Conservation (phyloP, 1,140 invertebrate species). For the Leptinotarsa texana region DNA sequence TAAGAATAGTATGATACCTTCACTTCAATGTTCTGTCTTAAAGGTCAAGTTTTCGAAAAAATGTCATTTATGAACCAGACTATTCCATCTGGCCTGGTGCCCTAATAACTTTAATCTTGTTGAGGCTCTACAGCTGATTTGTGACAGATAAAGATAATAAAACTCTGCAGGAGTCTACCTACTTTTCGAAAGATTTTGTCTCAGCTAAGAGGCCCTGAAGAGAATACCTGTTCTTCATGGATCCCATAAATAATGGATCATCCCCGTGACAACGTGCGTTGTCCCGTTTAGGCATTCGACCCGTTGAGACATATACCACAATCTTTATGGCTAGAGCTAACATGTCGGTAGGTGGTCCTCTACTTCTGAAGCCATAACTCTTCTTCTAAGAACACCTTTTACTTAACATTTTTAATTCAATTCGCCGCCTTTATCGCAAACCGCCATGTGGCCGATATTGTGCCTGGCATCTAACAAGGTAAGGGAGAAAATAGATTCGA, state of each 20-base stretch:
- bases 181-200: too few species aligned
- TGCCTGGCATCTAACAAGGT: not conserved
- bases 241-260: not conserved
- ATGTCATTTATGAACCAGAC: too few species aligned
- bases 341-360: slow-evolving; percentile 15
- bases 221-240: not conserved
- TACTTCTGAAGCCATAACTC: not conserved
- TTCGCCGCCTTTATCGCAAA: not conserved
- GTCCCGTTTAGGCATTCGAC: not conserved
- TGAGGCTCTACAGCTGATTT: too few species aligned
- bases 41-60: too few species aligned
- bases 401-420: not conserved
- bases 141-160: too few species aligned
- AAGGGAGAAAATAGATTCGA: not conserved
- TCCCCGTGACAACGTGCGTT: not conserved
- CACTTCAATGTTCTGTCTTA: too few species aligned
- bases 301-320: slow-evolving; percentile 5
- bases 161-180: too few species aligned
- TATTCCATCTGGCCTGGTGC: too few species aligned
- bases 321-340: slow-evolving; percentile 1
- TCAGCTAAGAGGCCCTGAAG: too few species aligned
- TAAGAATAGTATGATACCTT: too few species aligned
- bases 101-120: too few species aligned
- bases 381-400: slow-evolving; percentile 13
- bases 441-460: not conserved